phyloP scores from a whole-genome alignment of 2,113 vertebrate genomes.

The Atlantisia rogersi region DNA sequence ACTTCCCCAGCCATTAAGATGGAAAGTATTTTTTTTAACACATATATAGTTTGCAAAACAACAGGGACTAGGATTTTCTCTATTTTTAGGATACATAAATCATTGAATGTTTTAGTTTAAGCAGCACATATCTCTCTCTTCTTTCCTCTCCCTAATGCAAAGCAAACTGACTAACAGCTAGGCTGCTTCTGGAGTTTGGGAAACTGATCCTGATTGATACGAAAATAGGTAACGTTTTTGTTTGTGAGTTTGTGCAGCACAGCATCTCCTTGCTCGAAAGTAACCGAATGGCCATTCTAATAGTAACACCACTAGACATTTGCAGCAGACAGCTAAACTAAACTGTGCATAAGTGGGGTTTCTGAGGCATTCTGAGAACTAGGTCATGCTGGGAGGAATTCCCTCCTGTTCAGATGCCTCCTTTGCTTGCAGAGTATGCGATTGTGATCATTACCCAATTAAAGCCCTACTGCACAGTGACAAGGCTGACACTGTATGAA shows the following conservation, averaged over 20 bases:
- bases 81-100: neutral
- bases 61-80: neutral
- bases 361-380: conserved; percentile 20
- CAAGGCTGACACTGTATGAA: neutral
- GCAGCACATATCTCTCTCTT: neutral
- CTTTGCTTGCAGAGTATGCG: neutral
- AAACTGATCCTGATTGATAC: neutral
- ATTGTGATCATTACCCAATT: conserved; percentile 25
- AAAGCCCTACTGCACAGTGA: neutral
- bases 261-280: neutral
- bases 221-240: neutral
- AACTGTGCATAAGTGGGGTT: neutral
- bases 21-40: neutral
- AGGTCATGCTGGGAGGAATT: conserved; percentile 13
- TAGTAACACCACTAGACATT: neutral
- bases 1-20: neutral
- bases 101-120: neutral
- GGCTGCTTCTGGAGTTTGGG: neutral
- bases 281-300: neutral
- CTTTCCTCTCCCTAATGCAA: neutral
- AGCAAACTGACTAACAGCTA: neutral
- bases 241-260: neutral
- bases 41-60: neutral
- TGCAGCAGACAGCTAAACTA: neutral
- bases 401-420: neutral